Conservation (phyloP, 2,113 vertebrate species). For the Brevimyrus niger region DNA sequence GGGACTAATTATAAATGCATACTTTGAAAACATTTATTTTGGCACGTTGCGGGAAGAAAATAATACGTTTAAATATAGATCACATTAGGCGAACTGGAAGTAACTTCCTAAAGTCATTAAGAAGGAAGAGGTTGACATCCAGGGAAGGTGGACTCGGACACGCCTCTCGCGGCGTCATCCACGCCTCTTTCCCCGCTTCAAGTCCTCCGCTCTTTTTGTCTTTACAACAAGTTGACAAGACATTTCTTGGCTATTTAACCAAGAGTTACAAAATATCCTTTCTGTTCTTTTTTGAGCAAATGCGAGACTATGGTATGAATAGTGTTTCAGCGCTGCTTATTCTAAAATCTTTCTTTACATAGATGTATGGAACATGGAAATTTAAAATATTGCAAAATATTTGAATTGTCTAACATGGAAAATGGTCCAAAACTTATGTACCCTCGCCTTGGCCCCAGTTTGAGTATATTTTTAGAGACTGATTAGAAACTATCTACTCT, state of each 20-base stretch:
- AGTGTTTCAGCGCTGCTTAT: not conserved
- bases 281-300: not conserved
- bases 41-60: not conserved
- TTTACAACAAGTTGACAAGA: not conserved
- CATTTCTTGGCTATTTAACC: not conserved
- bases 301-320: not conserved
- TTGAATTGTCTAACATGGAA: not conserved
- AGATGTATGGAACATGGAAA: not conserved
- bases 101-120: conserved; percentile 22
- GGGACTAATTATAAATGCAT: not conserved
- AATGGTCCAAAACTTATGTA: not conserved
- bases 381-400: not conserved
- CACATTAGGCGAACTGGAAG: not conserved
- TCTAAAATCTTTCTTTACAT: not conserved
- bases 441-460: conserved; percentile 9
- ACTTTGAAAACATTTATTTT: not conserved
- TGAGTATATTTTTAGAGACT: conserved; percentile 11
- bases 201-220: not conserved
- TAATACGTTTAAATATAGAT: not conserved
- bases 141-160: not conserved
- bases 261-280: not conserved
- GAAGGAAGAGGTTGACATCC: not conserved
- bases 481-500: conserved; percentile 14
- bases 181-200: not conserved
- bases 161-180: not conserved